Evolutionary conservation across 2,113 vertebrate genomes (phyloP).

Genomic region (Naja naja): DNA sequence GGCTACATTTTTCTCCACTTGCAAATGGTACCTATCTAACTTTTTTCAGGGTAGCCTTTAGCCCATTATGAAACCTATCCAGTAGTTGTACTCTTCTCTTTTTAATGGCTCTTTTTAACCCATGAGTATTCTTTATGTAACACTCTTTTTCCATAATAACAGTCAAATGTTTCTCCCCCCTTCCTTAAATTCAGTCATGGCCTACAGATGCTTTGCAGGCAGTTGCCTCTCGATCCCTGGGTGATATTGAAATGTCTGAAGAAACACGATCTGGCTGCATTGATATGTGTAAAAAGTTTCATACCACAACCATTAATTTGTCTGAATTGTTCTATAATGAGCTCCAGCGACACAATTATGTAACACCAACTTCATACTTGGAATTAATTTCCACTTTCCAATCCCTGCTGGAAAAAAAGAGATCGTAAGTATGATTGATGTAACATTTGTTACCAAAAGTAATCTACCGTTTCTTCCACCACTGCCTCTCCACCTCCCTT

Average conservation of each 20-base stretch:
- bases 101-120: not conserved
- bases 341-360: constrained; percentile 86
- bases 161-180: constrained; percentile 27
- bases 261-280: constrained; percentile 80
- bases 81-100: not conserved
- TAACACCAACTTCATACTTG: constrained; percentile 91
- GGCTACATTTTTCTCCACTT: not conserved
- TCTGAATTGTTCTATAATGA: constrained; percentile 77
- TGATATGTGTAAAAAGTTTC: constrained; percentile 88
- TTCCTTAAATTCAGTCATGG: constrained; percentile 76
- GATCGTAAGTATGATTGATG: constrained; percentile 71
- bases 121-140: not conserved
- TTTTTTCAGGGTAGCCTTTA: not conserved
- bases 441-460: not conserved
- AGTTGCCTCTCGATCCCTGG: constrained; percentile 83
- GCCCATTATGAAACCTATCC: not conserved
- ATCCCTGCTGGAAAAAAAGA: constrained; percentile 77
- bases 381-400: constrained; percentile 93
- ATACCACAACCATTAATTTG: constrained; percentile 80
- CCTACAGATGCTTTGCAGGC: constrained; percentile 89
- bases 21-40: not conserved
- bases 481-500: not conserved
- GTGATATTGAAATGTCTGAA: constrained; percentile 86
- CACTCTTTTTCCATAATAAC: not conserved
- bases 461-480: not conserved